Conservation (phyloP, 2,113 vertebrate species). For the Paradoxurus hermaphroditus region DNA sequence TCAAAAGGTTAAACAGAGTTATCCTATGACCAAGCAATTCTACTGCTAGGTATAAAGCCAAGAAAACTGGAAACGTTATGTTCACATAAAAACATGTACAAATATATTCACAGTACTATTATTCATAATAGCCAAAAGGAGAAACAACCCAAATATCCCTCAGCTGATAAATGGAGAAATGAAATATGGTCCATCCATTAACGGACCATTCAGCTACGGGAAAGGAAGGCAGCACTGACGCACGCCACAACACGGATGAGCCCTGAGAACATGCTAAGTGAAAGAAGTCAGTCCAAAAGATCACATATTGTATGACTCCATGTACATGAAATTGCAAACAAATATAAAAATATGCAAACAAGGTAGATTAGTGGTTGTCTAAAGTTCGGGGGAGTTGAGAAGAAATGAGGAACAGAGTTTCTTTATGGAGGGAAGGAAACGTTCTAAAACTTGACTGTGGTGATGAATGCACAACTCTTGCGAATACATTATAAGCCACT, state of each 20-base stretch:
- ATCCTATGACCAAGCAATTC: background rate
- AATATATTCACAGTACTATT: background rate
- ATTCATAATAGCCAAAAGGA: slow-evolving; percentile 16
- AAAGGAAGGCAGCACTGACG: slow-evolving; percentile 33
- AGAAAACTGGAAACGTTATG: background rate
- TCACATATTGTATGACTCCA: background rate
- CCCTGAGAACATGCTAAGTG: background rate
- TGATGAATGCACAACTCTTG: background rate
- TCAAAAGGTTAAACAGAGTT: background rate
- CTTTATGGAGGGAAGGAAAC: slow-evolving; percentile 27
- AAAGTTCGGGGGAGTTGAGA: background rate
- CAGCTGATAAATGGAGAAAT: background rate
- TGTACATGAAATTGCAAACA: background rate
- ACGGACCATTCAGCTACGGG: background rate
- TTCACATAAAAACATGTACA: background rate
- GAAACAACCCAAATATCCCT: background rate
- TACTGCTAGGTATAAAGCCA: background rate
- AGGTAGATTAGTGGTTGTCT: background rate
- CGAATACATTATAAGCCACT: background rate
- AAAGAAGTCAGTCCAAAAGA: background rate
- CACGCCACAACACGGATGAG: background rate
- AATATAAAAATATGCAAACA: background rate
- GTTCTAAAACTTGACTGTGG: slow-evolving; percentile 15
- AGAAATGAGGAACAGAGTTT: background rate
- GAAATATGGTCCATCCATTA: background rate